Conservation (phyloP, 2,797 vertebrate genomes). For the Zalophus californianus region DNA sequence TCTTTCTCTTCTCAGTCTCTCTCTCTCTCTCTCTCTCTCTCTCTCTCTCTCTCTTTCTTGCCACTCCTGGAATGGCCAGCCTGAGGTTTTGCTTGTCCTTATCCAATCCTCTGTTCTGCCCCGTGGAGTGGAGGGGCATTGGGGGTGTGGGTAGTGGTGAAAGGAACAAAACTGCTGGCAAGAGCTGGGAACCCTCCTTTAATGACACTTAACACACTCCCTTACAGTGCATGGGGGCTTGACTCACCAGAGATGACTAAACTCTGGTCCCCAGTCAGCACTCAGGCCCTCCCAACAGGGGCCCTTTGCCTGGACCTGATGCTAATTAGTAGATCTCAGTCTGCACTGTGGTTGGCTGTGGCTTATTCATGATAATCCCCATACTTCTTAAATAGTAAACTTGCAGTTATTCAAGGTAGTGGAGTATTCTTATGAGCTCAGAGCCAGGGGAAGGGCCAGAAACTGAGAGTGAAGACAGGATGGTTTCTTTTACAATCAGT, state of each 20-base stretch:
- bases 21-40: background rate
- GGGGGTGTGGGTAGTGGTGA: background rate
- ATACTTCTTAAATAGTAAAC: background rate
- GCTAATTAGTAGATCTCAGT: background rate
- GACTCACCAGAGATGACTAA: slow-evolving; percentile 38
- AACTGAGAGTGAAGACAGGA: background rate
- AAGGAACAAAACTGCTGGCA: background rate
- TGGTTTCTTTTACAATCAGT: background rate
- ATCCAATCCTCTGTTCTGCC: background rate
- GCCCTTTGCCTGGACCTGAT: background rate
- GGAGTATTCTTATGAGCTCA: background rate
- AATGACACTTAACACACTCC: background rate
- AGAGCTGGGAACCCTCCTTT: background rate
- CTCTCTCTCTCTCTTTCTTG: background rate
- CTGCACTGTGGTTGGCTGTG: background rate
- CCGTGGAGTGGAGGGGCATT: background rate
- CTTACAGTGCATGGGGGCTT: background rate
- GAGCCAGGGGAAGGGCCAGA: background rate
- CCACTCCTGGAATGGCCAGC: background rate
- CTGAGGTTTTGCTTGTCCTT: background rate
- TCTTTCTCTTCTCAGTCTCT: background rate
- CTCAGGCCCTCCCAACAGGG: background rate
- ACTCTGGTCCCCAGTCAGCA: background rate
- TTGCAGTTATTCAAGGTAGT: background rate
- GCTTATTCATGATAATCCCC: background rate